Evolutionary conservation across 2,888 invertebrate genomes (phyloP).

Genomic region (Drosophila niveifrons): DNA sequence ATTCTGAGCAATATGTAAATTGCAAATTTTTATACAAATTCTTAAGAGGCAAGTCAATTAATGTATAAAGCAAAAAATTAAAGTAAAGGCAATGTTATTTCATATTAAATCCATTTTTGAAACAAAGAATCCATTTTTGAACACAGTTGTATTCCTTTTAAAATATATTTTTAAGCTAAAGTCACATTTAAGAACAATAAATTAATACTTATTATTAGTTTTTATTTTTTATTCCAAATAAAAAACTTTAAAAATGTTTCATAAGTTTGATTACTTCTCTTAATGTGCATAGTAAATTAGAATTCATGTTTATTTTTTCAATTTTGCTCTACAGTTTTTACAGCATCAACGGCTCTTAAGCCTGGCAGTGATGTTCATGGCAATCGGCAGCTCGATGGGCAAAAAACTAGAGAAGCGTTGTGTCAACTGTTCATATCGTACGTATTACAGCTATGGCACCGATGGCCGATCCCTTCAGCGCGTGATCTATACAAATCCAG

Average conservation of each 20-base stretch:
- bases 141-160: too few species aligned
- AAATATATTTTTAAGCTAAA: too few species aligned
- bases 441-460: conserved; percentile 78
- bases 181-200: too few species aligned
- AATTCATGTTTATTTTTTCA: background rate
- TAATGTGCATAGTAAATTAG: too few species aligned
- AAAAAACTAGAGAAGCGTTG: conserved; percentile 82
- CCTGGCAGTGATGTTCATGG: conserved; percentile 45
- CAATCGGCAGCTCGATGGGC: conserved; percentile 61
- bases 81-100: too few species aligned
- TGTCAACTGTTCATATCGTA: conserved; percentile 80
- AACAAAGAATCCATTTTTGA: too few species aligned
- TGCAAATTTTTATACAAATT: background rate
- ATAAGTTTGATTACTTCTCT: background rate
- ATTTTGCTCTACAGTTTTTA: conserved; percentile 9
- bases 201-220: background rate
- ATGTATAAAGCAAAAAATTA: background rate
- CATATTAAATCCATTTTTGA: too few species aligned
- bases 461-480: conserved; percentile 80
- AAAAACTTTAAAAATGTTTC: background rate
- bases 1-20: too few species aligned
- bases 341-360: conserved; percentile 50
- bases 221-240: background rate
- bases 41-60: background rate
- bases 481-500: conserved; percentile 73